These are phyloP conservation scores for Zosterops borbonicus DNA, from an alignment of 2,113 vertebrate species.

Conservation along the genomic window DNA sequence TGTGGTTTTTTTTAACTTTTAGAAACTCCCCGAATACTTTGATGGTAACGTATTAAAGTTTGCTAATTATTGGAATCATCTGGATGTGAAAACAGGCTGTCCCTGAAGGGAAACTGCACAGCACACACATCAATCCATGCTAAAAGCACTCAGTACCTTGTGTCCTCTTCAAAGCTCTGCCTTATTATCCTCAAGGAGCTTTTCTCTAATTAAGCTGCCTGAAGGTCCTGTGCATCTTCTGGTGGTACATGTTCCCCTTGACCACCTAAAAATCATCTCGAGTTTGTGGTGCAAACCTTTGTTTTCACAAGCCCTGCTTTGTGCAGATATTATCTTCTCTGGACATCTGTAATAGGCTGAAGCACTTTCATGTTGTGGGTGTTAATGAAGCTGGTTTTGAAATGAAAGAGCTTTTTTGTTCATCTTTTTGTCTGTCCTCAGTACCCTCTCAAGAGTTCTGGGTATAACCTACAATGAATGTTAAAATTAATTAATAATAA, in stretches of 20 bases:
- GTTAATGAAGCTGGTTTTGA: neutral
- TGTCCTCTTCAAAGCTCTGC: neutral
- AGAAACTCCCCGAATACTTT: neutral
- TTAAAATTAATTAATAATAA: neutral
- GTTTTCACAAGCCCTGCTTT: neutral
- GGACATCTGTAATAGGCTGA: neutral
- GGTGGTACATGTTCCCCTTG: neutral
- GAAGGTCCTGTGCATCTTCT: neutral
- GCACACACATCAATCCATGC: neutral
- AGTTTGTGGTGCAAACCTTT: neutral
- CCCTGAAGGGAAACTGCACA: neutral
- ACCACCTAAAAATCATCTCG: neutral
- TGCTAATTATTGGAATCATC: slow-evolving; percentile 44
- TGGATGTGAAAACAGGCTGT: slow-evolving; percentile 22
- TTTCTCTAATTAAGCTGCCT: slow-evolving; percentile 15
- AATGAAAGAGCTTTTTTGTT: neutral
- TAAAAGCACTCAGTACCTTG: slow-evolving; percentile 12
- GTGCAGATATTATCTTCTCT: neutral
- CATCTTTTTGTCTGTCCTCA: neutral
- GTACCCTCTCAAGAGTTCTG: neutral
- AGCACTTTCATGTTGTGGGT: neutral
- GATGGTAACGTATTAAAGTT: neutral
- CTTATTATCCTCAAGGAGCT: slow-evolving; percentile 9
- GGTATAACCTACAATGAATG: neutral
- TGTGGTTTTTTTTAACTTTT: neutral